A percentile compares a stretch with the other conserved stretches of the same genome.
phyloP scores from a whole-genome alignment of 2,797 vertebrate species.

The Falco biarmicus region DNA sequence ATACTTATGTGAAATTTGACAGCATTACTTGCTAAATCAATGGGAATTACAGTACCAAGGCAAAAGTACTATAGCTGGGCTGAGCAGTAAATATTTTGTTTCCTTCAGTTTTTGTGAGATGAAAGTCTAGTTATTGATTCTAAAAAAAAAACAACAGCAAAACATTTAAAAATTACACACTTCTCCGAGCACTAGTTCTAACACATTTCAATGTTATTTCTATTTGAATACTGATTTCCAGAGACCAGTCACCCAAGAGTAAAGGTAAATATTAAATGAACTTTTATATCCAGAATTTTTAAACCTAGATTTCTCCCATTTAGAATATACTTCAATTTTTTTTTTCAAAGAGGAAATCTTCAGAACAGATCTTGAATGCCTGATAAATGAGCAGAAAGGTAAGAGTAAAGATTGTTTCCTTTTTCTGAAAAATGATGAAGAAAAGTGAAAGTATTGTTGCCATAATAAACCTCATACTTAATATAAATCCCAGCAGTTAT shows the following conservation, averaged over 20 bases:
- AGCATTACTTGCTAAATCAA: slow-evolving; percentile 32
- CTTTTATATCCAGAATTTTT: not conserved
- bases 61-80: not conserved
- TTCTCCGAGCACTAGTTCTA: not conserved
- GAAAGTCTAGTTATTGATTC: not conserved
- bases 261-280: not conserved
- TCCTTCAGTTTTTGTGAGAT: not conserved
- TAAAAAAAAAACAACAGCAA: not conserved
- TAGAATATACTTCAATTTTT: not conserved
- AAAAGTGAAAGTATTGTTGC: not conserved
- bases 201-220: not conserved
- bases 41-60: not conserved
- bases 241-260: not conserved
- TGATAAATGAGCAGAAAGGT: not conserved
- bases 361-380: not conserved
- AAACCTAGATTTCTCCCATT: not conserved
- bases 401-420: not conserved
- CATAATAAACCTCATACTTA: not conserved
- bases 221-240: not conserved
- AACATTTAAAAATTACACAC: not conserved
- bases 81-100: slow-evolving; percentile 19
- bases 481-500: not conserved
- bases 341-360: not conserved
- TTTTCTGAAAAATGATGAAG: not conserved
- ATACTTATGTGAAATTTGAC: not conserved